Conservation (phyloP, 2,797 vertebrate species). For the Thunnus albacares region DNA sequence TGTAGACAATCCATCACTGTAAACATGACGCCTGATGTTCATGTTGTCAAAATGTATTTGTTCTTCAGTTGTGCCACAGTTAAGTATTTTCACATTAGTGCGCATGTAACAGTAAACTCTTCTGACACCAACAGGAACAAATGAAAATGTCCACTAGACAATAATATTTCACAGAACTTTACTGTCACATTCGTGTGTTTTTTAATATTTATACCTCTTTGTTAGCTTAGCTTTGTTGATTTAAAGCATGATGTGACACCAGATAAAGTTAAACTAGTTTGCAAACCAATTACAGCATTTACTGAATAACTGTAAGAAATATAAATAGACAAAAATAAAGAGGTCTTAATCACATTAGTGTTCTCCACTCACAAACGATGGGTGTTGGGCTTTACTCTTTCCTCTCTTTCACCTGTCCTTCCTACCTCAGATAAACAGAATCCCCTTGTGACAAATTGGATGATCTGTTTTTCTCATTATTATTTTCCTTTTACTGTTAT, state of each 20-base stretch:
- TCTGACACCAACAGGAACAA: conserved; percentile 1
- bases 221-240: no score
- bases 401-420: neutral
- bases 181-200: no score
- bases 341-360: neutral
- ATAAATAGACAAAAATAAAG: no score
- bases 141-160: neutral
- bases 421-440: conserved; percentile 45
- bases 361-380: neutral
- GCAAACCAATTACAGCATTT: neutral
- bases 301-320: neutral
- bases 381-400: no score
- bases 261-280: neutral
- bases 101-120: neutral
- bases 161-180: neutral
- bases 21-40: neutral
- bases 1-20: neutral
- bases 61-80: neutral
- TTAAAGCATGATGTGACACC: neutral
- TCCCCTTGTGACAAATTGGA: neutral
- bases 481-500: no score
- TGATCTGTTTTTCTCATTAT: neutral
- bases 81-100: neutral
- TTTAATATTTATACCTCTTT: neutral
- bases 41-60: neutral